Evolutionary conservation across 1,140 invertebrate genomes (phyloP), one percentile per base, ranked within the genome.

Genomic region (Neodiprion virginianus): DNA sequence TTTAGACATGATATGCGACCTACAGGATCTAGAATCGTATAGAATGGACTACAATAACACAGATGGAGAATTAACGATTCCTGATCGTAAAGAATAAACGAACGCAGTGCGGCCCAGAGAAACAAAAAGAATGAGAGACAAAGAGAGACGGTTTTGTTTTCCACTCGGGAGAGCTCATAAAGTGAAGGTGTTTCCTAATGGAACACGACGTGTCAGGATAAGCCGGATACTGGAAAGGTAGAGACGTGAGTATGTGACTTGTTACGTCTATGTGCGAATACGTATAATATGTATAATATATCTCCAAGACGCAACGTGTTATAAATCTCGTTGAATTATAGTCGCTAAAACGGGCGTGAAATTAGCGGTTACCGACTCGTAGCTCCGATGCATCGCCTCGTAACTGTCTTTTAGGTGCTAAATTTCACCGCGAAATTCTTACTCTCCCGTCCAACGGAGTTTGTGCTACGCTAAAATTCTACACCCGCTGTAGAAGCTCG

Each of bases 341-440:
- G 83, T 72, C 82, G 75, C 82, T 88, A 87, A 61, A 88, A 87
- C 83, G 88, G 86, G 86, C 88, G 87, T 89, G 86, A 89, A 89
- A 89, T 89, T 89, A 88, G 87, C 86, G 86, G 86, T 87, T 86
- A 81, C 79, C 74, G 78, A 67, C 77, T 40, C 73, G 40, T 79
- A 79, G 80, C 76, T 76, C 75, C 79, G 82, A 85, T 82, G 82
- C 81, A 61, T 61, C 53, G 79, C 80, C 79, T 84, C 83, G 81
- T 88, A 88, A 88, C 86, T 88, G 85, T 88, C 87, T 88, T 85
- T 81, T 81, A 87, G 85, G 85, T 87, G 86, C 84, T 88, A 87
- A 88, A 87, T 84, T 87, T 83, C 75, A 75, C n/a, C 73, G 72
- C 75, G 73, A 78, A 67, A 67, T 69, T 74, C 23, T 74, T 69